These are phyloP conservation scores for Allygus modestus DNA, from an alignment of 2,888 invertebrate species.

Conservation along the genomic window DNA sequence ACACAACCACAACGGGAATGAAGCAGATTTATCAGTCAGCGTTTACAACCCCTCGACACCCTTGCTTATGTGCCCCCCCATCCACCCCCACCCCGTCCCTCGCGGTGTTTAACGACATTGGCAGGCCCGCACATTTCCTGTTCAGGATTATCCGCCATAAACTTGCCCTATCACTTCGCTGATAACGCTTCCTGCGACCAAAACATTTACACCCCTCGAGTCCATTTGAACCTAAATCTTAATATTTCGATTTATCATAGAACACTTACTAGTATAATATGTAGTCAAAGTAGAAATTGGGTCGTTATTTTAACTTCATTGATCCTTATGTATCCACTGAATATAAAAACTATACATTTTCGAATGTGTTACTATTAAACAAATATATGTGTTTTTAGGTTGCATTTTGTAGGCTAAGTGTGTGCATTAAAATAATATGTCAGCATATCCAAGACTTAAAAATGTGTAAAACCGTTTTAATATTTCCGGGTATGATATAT, in stretches of 20 bases:
- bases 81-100: not conserved
- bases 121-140: slow-evolving; percentile 41
- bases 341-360: too few relatives aligned
- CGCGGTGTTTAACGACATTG: slow-evolving; percentile 10
- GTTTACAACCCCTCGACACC: not conserved
- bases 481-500: too few relatives aligned
- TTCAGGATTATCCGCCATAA: slow-evolving; percentile 5
- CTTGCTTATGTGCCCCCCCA: not conserved
- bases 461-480: too few relatives aligned
- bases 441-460: too few relatives aligned
- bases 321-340: too few relatives aligned
- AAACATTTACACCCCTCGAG: not conserved
- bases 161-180: slow-evolving; percentile 14
- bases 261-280: too few relatives aligned
- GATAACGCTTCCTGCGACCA: slow-evolving; percentile 16
- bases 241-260: not conserved
- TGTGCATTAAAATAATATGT: too few relatives aligned
- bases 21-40: not conserved
- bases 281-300: too few relatives aligned
- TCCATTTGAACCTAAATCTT: not conserved
- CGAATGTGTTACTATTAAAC: too few relatives aligned
- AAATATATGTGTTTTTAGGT: too few relatives aligned
- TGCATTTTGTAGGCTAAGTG: too few relatives aligned
- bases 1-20: not conserved
- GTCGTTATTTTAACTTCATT: too few relatives aligned